Evolutionary conservation across 2,888 invertebrate genomes (phyloP), one percentile per base, ranked within the genome.

Genomic region (Drosophila atripex): DNA sequence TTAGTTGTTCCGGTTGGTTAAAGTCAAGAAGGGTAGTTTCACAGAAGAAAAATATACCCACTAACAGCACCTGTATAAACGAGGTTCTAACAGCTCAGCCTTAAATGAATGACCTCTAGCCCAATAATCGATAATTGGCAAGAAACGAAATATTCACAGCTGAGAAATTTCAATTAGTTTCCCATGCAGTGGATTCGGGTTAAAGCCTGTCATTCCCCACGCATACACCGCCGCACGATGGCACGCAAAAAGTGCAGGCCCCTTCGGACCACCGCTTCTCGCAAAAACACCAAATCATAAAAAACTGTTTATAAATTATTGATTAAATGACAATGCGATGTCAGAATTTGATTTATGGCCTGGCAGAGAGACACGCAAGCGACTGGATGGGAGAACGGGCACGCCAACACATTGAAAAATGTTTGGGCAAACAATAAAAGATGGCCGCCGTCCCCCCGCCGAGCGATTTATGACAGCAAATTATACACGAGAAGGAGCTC

Each of bases 251-350:
- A 70, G 14, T 38, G 46, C 30, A 39, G 63, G 63, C 30, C 35
- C 45, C 6, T 16, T 39, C 8, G 14, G 16, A n/a, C 39, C 41
- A n/a, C 47, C 41, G 58, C 39, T 30, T 47, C 60, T 58, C 11
- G 60, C 58, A 21, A 45, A 35, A 61, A 61, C 32, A 43, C 49
- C 28, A 50, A 63, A 49, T 38, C 50, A 23, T 30, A 23, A 73
- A 57, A 80, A 80, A 88, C 80, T 88, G 83, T 88, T 87, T 80
- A 88, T 87, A 85, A 87, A 88, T 85, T 88, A 89, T 89, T 89
- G 89, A 89, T 89, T 88, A 84, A 89, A 86, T 85, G 88, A 86
- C 88, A 85, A 88, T 80, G 78, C 83, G 77, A 82, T 89, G 89
- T 89, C 89, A 87, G 78, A 89, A 76, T 78, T 89, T 89, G 87